A percentile compares a stretch with the other conserved stretches of the same genome.
These are phyloP conservation scores for Canis aureus DNA, from an alignment of 2,113 vertebrate genomes.

Conservation along the genomic window DNA sequence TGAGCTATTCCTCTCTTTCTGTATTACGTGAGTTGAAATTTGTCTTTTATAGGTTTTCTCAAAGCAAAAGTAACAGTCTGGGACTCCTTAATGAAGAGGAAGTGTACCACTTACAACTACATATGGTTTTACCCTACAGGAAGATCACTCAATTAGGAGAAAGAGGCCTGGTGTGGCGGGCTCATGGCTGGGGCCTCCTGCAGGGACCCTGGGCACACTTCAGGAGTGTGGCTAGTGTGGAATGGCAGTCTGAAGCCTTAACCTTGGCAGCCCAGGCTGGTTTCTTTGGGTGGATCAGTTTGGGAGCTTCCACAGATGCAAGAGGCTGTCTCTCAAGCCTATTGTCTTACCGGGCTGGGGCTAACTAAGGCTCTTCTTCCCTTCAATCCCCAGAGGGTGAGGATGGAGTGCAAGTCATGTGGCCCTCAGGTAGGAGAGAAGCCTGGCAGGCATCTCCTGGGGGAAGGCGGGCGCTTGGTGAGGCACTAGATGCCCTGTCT, in stretches of 20 bases:
- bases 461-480: not conserved
- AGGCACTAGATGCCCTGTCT: not conserved
- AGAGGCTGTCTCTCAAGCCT: not conserved
- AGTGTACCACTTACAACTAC: not conserved
- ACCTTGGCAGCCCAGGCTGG: not conserved
- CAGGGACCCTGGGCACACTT: not conserved
- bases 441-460: not conserved
- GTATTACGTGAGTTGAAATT: not conserved
- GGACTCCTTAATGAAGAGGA: not conserved
- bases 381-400: not conserved
- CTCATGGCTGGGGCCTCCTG: not conserved
- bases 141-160: not conserved
- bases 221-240: not conserved
- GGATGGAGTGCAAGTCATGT: too few species aligned
- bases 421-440: not conserved
- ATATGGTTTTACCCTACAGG: not conserved
- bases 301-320: not conserved
- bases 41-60: not conserved
- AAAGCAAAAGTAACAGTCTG: not conserved
- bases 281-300: not conserved
- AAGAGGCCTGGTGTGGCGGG: not conserved
- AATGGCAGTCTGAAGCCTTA: not conserved
- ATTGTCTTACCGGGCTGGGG: too few species aligned
- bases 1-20: not conserved
- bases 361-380: fast-evolving